Conservation (phyloP, 2,113 vertebrate genomes). For the Regulus satrapa region DNA sequence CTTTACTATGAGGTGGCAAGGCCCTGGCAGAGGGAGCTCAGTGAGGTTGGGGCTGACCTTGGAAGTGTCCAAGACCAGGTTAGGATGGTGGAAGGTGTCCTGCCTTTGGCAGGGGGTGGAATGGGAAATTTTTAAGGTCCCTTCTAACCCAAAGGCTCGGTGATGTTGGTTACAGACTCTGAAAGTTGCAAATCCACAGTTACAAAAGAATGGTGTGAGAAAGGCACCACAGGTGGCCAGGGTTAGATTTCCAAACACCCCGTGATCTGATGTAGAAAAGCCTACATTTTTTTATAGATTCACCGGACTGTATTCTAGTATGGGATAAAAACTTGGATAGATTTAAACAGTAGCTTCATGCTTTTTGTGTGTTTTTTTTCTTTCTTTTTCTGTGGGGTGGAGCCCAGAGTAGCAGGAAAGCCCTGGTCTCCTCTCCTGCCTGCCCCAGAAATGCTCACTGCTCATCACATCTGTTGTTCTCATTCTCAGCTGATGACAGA, state of each 20-base stretch:
- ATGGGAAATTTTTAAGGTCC: neutral
- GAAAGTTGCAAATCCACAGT: neutral
- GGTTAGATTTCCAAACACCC: neutral
- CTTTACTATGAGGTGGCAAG: neutral
- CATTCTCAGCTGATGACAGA: neutral
- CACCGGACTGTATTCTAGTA: neutral
- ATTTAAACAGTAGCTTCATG: neutral
- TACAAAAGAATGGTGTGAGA: neutral
- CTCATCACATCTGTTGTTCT: fast-evolving
- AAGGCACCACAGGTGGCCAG: no score
- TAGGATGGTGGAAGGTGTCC: neutral
- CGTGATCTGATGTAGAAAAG: neutral
- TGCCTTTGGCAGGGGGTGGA: neutral
- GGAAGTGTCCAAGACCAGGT: no score
- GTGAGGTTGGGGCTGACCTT: neutral
- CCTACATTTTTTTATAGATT: neutral
- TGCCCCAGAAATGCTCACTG: neutral
- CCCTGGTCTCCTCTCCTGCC: neutral
- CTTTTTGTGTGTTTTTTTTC: fast-evolving
- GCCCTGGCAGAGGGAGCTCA: neutral
- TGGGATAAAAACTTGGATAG: neutral
- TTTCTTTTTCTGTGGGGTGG: neutral
- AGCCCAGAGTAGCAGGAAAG: neutral
- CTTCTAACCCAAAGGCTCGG: neutral
- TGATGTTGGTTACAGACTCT: neutral